Evolutionary conservation across 1,140 invertebrate species (phyloP), one percentile per base, ranked within the genome.

Genomic region (Himalopsyche phryganea): DNA sequence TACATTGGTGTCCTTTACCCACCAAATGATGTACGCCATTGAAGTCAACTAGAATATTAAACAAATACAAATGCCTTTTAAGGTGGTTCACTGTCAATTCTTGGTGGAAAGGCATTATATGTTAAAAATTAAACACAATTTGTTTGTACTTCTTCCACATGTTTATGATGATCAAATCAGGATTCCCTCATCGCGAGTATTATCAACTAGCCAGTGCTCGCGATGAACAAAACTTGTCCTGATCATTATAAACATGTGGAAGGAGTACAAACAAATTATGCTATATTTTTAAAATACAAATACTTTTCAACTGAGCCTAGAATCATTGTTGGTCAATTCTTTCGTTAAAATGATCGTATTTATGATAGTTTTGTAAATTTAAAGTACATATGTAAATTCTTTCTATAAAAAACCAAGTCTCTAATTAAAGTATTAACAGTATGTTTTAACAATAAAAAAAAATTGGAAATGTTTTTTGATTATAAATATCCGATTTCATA

Each of bases 41-140:
- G 74, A 74, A 54, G 68, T 66, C 11, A 75, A 9, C 75, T 77
- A 67, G n/a, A 71, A 62, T 9, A 13, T 40, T 36, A 38, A n/a
- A 38, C 6, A 6, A 47, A 33, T 6, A 46, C 33, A 36, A n/a
- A n/a, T n/a, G n/a, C n/a, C n/a, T 35, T 35, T 35, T 35, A 35
- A 35, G n/a, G n/a, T n/a, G n/a, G n/a, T n/a, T n/a, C n/a, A n/a
- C n/a, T n/a, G n/a, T n/a, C n/a, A n/a, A n/a, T n/a, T n/a, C n/a
- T n/a, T n/a, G n/a, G n/a, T n/a, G n/a, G n/a, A n/a, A n/a, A n/a
- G n/a, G n/a, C n/a, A n/a, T n/a, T n/a, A n/a, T n/a, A n/a, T n/a
- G n/a, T n/a, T n/a, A n/a, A n/a, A n/a, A n/a, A n/a, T n/a, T n/a
- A n/a, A n/a, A n/a, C n/a, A n/a, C n/a, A n/a, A n/a, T n/a, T n/a